phyloP scores from a whole-genome alignment of 1,140 invertebrate species.

The Saccostrea echinata region DNA sequence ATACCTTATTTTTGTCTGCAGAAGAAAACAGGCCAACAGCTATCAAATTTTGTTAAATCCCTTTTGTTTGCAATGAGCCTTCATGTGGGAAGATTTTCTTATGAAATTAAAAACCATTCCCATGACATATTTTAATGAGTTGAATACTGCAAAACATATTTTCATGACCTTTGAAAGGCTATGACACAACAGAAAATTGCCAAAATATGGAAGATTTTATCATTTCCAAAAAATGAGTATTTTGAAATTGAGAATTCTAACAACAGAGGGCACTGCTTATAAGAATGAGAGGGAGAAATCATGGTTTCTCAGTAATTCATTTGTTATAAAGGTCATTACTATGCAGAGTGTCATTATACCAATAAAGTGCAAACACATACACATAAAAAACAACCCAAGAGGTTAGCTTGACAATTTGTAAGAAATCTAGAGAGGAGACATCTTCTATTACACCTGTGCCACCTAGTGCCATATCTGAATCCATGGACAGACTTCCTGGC shows the following conservation, averaged over 20 bases:
- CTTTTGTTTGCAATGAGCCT: not conserved
- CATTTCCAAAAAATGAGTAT: no score
- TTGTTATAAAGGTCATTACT: no score
- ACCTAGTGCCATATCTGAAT: not conserved
- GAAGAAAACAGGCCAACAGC: not conserved
- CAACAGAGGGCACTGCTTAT: no score
- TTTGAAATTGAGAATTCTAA: no score
- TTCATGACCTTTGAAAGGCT: not conserved
- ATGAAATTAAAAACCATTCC: not conserved
- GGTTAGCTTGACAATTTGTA: not conserved
- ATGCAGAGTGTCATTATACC: no score
- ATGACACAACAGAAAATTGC: no score
- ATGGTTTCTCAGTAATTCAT: no score
- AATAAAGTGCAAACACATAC: no score
- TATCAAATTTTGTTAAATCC: not conserved
- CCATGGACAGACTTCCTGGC: not conserved
- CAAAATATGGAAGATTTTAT: no score
- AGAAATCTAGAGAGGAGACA: not conserved
- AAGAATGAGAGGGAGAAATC: no score
- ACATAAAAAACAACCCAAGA: no score
- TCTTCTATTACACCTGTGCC: not conserved
- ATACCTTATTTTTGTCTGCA: not conserved
- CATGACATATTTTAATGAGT: not conserved
- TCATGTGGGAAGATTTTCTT: constrained; percentile 19
- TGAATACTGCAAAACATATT: not conserved